Percentiles rank a stretch among this genome's conserved stretches.
phyloP scores from a whole-genome alignment of 92 coral and sea anemone species.

The Anthopleura xanthogrammica region DNA sequence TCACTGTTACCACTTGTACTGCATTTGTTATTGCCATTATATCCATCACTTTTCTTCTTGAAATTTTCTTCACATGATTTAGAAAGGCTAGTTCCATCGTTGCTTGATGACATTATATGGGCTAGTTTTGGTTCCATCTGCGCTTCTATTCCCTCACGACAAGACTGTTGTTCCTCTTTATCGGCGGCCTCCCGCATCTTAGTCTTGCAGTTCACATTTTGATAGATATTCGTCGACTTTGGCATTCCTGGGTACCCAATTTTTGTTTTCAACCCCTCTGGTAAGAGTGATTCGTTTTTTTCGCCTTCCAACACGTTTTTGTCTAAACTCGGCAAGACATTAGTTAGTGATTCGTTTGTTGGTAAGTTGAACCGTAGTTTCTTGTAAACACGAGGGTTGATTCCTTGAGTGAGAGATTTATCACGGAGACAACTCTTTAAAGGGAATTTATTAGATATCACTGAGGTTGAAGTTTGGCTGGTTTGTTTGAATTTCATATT shows the following conservation, averaged over 20 bases:
- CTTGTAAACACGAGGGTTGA: not conserved
- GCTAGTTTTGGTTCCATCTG: not conserved
- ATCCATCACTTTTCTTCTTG: not conserved
- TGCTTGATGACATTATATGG: not conserved
- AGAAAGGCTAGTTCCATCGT: not conserved
- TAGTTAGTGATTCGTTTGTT: not conserved
- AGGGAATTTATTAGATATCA: not conserved
- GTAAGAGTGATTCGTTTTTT: not conserved
- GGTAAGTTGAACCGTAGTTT: conserved; percentile 16
- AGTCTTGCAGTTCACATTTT: too few relatives aligned
- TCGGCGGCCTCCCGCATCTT: not conserved
- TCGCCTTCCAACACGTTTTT: not conserved
- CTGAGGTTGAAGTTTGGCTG: not conserved
- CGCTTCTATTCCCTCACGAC: not conserved
- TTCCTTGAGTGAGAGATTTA: not conserved
- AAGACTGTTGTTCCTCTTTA: not conserved
- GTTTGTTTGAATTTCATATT: not conserved
- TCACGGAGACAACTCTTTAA: conserved; percentile 19
- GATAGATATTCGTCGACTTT: not conserved
- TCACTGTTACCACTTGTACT: not conserved
- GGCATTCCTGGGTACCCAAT: not conserved
- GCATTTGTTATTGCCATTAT: not conserved
- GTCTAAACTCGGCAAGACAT: not conserved
- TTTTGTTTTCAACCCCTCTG: not conserved
- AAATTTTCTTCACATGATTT: not conserved